Base-by-base conservation (phyloP, 1,140 invertebrate genomes). In the Adoxophyes honmai region DNA sequence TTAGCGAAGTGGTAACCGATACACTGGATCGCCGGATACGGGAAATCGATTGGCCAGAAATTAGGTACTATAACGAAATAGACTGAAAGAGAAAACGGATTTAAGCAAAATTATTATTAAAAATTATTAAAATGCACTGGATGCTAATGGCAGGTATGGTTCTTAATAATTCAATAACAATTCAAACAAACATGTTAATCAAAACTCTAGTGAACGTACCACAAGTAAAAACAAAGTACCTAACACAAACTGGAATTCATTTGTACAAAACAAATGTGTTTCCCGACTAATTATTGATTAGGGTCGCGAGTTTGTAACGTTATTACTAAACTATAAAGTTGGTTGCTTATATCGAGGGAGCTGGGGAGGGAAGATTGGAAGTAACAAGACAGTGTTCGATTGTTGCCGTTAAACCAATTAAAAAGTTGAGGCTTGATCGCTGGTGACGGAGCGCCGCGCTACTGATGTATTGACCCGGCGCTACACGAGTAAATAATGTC, bases 331-430 rank as follows among this genome's bases (percentile, higher is more conserved):
- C 39, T 42, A 18, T 42, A 42, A 48, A 48, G 16, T 48, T 48
- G 10, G 36, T 2, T n/a, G 51, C 51, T 48, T 48, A 48, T 48
- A 48, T 48, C 21, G 42, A 21, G 28, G 21, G 61, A 56, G 52
- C 55, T 38, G 33, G 54, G 42, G 52, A 60, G 21, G 53, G 57
- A 62, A 62, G 64, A 71, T 72, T 72, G 62, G 52, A 65, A 66
- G 59, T 72, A 73, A 74, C 68, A 73, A 69, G 68, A 73, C 67
- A 70, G 66, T 61, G 65, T 72, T 73, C 68, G 72, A 75, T 83
- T 76, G 70, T 76, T 77, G 76, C 73, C 74, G 71, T 73, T 70
- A 65, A 81, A 81, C 76, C 78, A 83, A 83, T 83, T 83, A 83
- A 83, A 81, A 81, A 81, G 74, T 81, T 79, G 51, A 52, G 67